phyloP scores from a whole-genome alignment of 2,113 vertebrate species.

The Oncorhynchus mykiss region DNA sequence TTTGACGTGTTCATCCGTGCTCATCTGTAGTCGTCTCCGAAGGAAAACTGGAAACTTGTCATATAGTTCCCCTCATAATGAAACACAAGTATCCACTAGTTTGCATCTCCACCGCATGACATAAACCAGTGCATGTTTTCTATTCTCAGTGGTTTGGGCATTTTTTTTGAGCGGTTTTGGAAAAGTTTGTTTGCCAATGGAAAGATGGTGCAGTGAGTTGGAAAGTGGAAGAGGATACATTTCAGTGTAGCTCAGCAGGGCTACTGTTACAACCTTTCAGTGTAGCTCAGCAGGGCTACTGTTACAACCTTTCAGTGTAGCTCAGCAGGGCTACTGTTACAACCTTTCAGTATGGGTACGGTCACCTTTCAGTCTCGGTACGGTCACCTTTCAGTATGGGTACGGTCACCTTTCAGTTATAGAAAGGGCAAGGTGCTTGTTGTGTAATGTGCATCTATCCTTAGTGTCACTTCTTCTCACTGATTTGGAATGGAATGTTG shows the following conservation, averaged over 20 bases:
- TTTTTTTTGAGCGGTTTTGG: background rate
- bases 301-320: background rate
- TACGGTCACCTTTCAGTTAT: background rate
- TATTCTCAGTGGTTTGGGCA: conserved; percentile 20
- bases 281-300: no score
- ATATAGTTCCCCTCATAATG: conserved; percentile 26
- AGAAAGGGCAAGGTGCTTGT: no score
- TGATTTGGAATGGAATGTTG: conserved; percentile 8
- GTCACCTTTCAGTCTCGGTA: background rate
- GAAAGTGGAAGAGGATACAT: background rate
- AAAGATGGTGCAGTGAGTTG: no score
- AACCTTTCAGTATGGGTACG: background rate
- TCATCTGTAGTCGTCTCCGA: conserved; percentile 32
- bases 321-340: no score
- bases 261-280: background rate
- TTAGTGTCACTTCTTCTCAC: background rate
- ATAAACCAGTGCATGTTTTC: conserved; percentile 37
- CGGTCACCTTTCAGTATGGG: conserved; percentile 7
- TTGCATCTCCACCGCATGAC: conserved; percentile 36
- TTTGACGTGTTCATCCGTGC: conserved; percentile 17
- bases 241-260: background rate
- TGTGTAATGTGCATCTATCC: background rate
- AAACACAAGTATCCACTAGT: conserved; percentile 1
- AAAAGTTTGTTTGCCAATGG: no score
- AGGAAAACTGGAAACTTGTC: conserved; percentile 31